Base-by-base conservation (phyloP, 2,797 vertebrate genomes). In the Galagoides demidoff region DNA sequence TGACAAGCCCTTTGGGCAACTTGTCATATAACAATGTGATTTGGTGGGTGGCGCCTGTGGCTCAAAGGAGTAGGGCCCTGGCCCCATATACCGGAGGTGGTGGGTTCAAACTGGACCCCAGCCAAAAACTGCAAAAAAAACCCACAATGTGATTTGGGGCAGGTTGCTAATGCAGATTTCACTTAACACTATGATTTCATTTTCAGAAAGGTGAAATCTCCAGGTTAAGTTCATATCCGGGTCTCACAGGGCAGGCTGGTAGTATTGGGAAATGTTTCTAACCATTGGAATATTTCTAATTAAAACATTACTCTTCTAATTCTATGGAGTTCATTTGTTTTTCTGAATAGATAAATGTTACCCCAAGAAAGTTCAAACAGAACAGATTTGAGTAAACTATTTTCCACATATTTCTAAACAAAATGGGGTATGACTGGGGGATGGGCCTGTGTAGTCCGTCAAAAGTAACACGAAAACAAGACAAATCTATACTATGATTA, bases 1-100 rank as follows among this genome's bases (percentile, higher is more conserved):
- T 43, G 59, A 4, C 6, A n/a, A 27, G 2, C 1, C 20, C 31
- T 57, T 27, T 1, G 2, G 1, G 5, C 37, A 7, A 29, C 2
- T 43, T 4, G 0, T 25, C 7, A 19, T 12, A 6, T 3, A 77
- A 52, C 25, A 37, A 20, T 11, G 23, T 66, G 17, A 39, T 73
- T 43, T 83, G 5, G 11, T 34, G 25, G 39, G 39, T 7, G 39
- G 39, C 7, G 39, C 39, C 39, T 43, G 39, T 43, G 39, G 39
- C 39, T 43, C 39, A 43, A 43, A 43, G 39, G 39, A 43, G 39
- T 43, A 43, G 39, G 39, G 39, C 6, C 39, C 39, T 43, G 39
- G 39, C 39, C 39, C 6, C 39, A 43, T 43, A 43, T 43, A 43
- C 39, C 39, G 5, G 39, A 43, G 39, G 39, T 43, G 39, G 39